Base-by-base conservation (phyloP, 1,140 invertebrate species). In the Drosophila seguyi region DNA sequence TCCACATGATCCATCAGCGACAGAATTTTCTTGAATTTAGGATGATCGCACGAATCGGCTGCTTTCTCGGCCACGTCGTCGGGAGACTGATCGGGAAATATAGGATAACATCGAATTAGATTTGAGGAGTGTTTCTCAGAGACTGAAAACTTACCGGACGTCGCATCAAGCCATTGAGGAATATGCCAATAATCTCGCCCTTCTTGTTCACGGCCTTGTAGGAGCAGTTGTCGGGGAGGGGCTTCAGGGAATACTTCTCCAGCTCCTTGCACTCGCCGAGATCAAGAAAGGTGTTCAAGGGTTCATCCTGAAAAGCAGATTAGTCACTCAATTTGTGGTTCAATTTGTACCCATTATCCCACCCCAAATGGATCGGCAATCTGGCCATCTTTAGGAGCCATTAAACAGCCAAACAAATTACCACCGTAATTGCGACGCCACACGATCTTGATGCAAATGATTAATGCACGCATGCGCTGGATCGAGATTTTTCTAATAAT, bases 281-380 rank as follows among this genome's bases (percentile, higher is more conserved):
- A 53, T 94, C 87, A 4, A 96, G 93, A 57, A 77, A 93, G 14
- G 94, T 93, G 90, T 96, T 96, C 0, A 96, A 90, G 0, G 95
- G 95, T 75, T 96, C 95, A 69, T 96, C 95, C 66, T 94, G 92
- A 79, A 95, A 95, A 81, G 94, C 95, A 65, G 10, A 65, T 42
- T 11, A 16, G 20, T 14, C 8, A 22, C 25, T 20, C 6, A 27
- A 31, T 34, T 16, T 55, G 22, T 44, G 16, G 42, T 25, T 10
- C n/a, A 39, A 39, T 58, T 71, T 59, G 11, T 45, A 42, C 4
- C 25, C 57, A 67, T 48, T 63, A 39, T 10, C 16, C 60, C 25
- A 47, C n/a, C 59, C 11, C 47, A 25, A 55, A 52, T 39, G 18
- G 22, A n/a, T 14, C 18, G 14, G 11, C 29, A 50, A 72, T 71